Evolutionary conservation across 2,113 vertebrate genomes (phyloP).

Genomic region (Tor tambroides): DNA sequence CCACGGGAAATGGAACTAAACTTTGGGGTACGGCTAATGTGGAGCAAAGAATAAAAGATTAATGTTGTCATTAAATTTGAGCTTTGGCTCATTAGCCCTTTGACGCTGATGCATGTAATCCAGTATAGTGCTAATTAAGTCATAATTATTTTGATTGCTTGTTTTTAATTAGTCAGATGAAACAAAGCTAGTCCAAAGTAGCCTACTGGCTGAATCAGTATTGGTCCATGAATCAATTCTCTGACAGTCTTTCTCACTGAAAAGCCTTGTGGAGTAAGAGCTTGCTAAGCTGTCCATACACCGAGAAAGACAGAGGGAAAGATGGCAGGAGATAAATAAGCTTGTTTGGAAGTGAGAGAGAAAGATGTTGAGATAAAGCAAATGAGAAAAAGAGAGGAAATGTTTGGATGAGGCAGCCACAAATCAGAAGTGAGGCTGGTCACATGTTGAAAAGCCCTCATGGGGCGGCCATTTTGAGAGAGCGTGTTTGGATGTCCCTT

Average conservation of each 20-base stretch:
- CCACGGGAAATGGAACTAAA: neutral
- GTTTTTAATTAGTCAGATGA: conserved; percentile 62
- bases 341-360: conserved; percentile 13
- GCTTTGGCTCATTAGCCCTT: conserved; percentile 67
- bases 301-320: neutral
- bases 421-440: conserved; percentile 3
- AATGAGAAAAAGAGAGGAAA: conserved; percentile 37
- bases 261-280: neutral
- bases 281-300: neutral
- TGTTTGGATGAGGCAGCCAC: conserved; percentile 42
- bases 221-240: conserved; percentile 21
- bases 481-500: conserved; percentile 43
- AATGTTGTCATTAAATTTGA: conserved; percentile 64
- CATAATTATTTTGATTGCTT: conserved; percentile 58
- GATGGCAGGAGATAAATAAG: neutral
- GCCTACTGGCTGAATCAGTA: neutral
- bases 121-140: conserved; percentile 64
- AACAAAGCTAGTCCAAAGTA: conserved; percentile 29
- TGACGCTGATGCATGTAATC: conserved; percentile 67
- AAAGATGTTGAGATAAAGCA: conserved; percentile 34
- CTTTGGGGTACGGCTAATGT: conserved; percentile 18
- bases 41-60: conserved; percentile 52
- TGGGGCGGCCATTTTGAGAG: conserved; percentile 52
- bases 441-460: conserved; percentile 37
- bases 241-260: neutral